Percentiles rank a stretch among this genome's conserved stretches.
These are phyloP conservation scores for Hippoglossus hippoglossus DNA, from an alignment of 2,797 vertebrate species.

Conservation along the genomic window DNA sequence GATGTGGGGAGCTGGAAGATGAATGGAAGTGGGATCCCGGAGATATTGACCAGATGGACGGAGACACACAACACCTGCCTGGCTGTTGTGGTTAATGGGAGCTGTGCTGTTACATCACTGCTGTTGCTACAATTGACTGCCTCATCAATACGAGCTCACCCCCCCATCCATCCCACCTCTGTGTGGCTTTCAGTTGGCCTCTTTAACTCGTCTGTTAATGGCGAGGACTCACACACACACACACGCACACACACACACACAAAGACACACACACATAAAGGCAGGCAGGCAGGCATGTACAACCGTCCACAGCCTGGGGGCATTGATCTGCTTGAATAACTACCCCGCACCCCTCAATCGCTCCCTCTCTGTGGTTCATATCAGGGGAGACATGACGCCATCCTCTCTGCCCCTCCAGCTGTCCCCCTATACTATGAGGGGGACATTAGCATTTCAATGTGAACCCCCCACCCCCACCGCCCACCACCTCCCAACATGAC, in stretches of 20 bases:
- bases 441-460: conserved; percentile 82
- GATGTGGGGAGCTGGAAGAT: conserved; percentile 16
- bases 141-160: conserved; percentile 64
- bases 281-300: background rate
- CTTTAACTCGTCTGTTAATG: conserved; percentile 79
- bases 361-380: conserved; percentile 67
- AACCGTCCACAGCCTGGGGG: conserved; percentile 38
- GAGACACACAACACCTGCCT: conserved; percentile 60
- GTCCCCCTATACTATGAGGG: conserved; percentile 74
- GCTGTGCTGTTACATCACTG: conserved; percentile 75
- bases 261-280: background rate
- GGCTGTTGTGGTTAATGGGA: conserved; percentile 59
- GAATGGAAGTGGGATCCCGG: conserved; percentile 34
- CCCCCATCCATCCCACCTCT: conserved; percentile 37
- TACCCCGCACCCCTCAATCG: conserved; percentile 54
- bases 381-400: conserved; percentile 81
- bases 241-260: no score
- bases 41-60: conserved; percentile 41
- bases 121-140: conserved; percentile 67
- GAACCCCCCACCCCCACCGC: conserved; percentile 25
- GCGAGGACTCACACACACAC: conserved; percentile 15
- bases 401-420: conserved; percentile 81
- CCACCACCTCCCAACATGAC: conserved; percentile 73
- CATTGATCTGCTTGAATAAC: conserved; percentile 79
- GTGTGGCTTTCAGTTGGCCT: conserved; percentile 72